Evolutionary conservation across 2,888 invertebrate genomes (phyloP).

Genomic region (Oligia latruncula): DNA sequence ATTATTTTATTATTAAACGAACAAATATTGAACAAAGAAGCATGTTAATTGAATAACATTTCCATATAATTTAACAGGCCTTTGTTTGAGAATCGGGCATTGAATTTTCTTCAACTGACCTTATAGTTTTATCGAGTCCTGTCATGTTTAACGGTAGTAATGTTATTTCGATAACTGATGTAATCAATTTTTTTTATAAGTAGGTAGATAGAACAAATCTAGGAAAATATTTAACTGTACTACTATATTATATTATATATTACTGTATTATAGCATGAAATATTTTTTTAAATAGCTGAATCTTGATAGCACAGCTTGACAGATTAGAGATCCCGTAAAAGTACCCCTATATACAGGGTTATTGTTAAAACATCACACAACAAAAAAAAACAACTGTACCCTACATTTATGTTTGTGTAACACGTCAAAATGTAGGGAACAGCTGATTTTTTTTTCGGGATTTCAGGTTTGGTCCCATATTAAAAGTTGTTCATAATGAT

Average conservation of each 20-base stretch:
- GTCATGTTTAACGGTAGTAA: slow-evolving; percentile 30
- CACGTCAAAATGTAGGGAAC: too few species aligned
- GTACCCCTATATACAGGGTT: too few species aligned
- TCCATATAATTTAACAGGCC: background rate
- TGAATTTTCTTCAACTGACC: slow-evolving; percentile 21
- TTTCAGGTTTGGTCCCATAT: too few species aligned
- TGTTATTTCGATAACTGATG: background rate
- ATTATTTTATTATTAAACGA: slow-evolving; percentile 10
- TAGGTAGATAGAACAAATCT: background rate
- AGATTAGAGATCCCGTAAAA: background rate
- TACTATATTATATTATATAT: too few species aligned
- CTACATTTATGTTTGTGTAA: too few species aligned
- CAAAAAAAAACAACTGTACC: too few species aligned
- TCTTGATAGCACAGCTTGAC: background rate
- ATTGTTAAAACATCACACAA: too few species aligned
- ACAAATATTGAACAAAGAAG: background rate
- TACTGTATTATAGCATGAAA: background rate
- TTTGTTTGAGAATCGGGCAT: slow-evolving; percentile 31
- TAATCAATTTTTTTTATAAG: slow-evolving; percentile 18
- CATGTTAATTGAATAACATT: slow-evolving; percentile 23
- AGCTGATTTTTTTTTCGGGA: too few species aligned
- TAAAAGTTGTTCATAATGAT: too few species aligned
- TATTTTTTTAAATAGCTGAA: background rate
- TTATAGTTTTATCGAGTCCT: slow-evolving; percentile 21
- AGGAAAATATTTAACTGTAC: background rate